Conservation (phyloP, 2,888 invertebrate species). For the Gonocerus acuteangulatus region DNA sequence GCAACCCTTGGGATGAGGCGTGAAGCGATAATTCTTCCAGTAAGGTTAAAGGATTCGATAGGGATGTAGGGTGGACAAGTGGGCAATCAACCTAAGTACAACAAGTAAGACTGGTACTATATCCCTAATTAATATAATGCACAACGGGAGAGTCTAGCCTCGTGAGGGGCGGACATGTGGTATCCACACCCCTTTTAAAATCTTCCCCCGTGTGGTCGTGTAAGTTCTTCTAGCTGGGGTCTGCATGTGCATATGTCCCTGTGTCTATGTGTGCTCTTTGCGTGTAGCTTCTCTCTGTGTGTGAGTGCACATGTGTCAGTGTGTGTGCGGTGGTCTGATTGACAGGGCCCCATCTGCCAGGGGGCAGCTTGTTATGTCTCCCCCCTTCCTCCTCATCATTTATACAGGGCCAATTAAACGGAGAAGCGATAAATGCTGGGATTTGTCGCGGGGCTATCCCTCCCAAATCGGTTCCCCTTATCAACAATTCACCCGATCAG, state of each 20-base stretch:
- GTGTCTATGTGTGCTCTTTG: no score
- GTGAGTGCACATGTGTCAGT: no score
- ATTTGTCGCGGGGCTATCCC: slow-evolving; percentile 7
- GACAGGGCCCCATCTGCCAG: slow-evolving; percentile 19
- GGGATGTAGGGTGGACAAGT: no score
- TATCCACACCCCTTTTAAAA: no score
- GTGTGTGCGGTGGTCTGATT: background rate
- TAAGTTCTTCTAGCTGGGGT: no score
- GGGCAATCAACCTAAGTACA: background rate
- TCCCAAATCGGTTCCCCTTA: background rate
- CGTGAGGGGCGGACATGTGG: no score
- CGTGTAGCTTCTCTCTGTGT: no score
- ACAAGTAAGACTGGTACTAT: background rate
- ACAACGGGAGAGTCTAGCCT: background rate
- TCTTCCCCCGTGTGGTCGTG: no score
- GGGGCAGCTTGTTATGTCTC: background rate
- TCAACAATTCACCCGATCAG: background rate
- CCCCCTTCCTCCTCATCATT: slow-evolving; percentile 11
- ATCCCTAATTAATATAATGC: background rate
- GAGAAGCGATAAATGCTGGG: slow-evolving; percentile 10
- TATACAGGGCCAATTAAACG: slow-evolving; percentile 25
- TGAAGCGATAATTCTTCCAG: no score
- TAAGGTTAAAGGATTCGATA: no score
- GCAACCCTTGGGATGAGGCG: no score
- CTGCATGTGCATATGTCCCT: no score